Base-by-base conservation (phyloP, 2,113 vertebrate species). In the Nycticorax nycticorax region DNA sequence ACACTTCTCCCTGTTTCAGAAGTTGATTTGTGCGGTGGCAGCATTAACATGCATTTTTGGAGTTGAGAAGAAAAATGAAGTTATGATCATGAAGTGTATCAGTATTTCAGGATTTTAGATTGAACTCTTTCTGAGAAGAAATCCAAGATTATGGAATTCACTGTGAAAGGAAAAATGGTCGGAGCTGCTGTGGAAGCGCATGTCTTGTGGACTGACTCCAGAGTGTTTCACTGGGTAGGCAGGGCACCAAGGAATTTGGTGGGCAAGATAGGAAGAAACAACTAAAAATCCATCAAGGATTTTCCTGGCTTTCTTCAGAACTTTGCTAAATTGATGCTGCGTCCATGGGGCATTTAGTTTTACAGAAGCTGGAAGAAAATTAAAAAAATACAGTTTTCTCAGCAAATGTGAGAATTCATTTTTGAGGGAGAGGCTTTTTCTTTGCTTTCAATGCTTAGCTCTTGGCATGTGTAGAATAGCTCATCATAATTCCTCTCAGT, bases 401-500 rank as follows among this genome's bases (percentile, higher is more conserved):
- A 52, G 35, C 23, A 59, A 18, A 60, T 60, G 21, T 52, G 76
- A 56, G 39, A 64, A 32, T 64, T 84, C 6, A 17, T 11, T 67
- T 89, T 50, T 81, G 56, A 84, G 84, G 37, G 37, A 56, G 37
- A 78, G 33, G 15, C 6, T 59, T 60, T 87, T 66, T 62, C 24
- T 88, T 83, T 24, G 24, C 69, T 78, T 75, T 23, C 55, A 10
- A 7, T 52, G 35, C 81, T 68, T 20, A 13, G 84, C 47, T 89
- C 59, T 71, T 81, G 52, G 73, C 50, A 7, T 2, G 9, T 50
- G 26, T 78, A 47, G 91, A 92, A 27, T 4, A 81, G 80, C 93
- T 96, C 84, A 87, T 94, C 35, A 0, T 67, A 30, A 93, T 96
- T 96, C 88, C 52, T 74, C 64, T 91, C 82, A 23, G 47, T 77